Base-by-base conservation (phyloP, 1,140 invertebrate genomes). In the Cryptotermes secundus region DNA sequence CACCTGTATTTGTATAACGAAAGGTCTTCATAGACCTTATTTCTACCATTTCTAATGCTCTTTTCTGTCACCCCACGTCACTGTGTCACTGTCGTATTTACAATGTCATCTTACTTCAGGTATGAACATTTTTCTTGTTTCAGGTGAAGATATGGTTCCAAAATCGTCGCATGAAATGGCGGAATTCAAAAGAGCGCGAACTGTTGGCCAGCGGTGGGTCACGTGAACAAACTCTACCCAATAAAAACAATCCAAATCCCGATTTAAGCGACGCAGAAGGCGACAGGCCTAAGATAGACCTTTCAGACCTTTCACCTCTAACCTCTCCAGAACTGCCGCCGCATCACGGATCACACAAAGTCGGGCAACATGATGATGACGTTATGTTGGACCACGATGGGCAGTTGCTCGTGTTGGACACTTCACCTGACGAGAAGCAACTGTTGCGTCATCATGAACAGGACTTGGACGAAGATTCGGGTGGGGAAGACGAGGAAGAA, bases 101-200 rank as follows among this genome's bases (percentile, higher is more conserved):
- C 38, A n/a, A 10, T 79, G 9, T 19, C n/a, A 12, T 80, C 3
- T 42, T 79, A 12, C 38, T 87, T 87, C 86, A 83, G 87, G 85
- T 85, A 81, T 81, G 24, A 79, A 87, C 85, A 83, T 82, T 45
- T 86, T 87, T 88, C 86, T 89, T 87, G 80, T 93, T 92, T 26
- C 91, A 98, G 97, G 97, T 98, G 85, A 98, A 98, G 91, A 98
- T 98, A 85, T 98, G 97, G 97, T 98, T 98, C 89, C 97, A 98
- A 93, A 98, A 98, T 88, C 93, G 97, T 1, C 93, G 97, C 82
- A 98, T 98, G 97, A 98, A 98, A 89, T 98, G 97, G 97, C 92
- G 98, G 16, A 99, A 99, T 89, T 98, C 96, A 16, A 99, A 99
- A 90, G 98, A 99, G 89, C 92, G 98, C 31, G 98, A 99, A 90